Base-by-base conservation (phyloP, 2,113 vertebrate genomes). In the Lanius ludovicianus region DNA sequence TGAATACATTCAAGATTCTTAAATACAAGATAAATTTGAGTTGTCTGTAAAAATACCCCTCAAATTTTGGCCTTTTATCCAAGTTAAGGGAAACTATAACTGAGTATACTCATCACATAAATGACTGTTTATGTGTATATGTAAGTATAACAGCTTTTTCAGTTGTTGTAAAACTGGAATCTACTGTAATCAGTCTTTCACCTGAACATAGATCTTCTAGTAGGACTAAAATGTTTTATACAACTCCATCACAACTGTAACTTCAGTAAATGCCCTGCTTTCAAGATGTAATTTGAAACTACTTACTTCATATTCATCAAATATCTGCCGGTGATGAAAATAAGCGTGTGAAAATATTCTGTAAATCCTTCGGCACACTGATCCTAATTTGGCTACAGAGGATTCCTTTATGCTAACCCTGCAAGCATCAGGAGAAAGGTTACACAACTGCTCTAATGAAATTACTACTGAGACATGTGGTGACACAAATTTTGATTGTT, bases 371-470 rank as follows among this genome's bases (percentile, higher is more conserved):
- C 99, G 99, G 95, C 99, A 99, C 67, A 99, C 99, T 5, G 99
- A 99, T 97, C 99, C 99, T 98, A 99, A 97, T 98, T 99, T 99
- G 96, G 99, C 99, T 98, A 99, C 99, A 13, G 99, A 99, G 3
- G 99, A 99, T 97, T 99, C 99, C 97, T 99, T 99, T 98, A 99
- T 99, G 98, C 99, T 99, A 98, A 99, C 99, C 95, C 99, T 99
- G 93, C 5, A 97, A 94, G 94, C 17, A 97, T 35, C 64, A 92
- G 68, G 59, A 88, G 37, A 95, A 56, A 84, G n/a, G 83, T 97
- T 95, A 95, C 20, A 47, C 10, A 84, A n/a, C 49, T 71, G n/a
- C 8, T 37, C 44, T 49, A 19, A 28, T 8, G 0, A 23, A 67
- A 31, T 10, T 2, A 55, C 23, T 20, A 20, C 33, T 5, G 2